phyloP scores from a whole-genome alignment of 2,888 invertebrate genomes.

The Blastobasis adustella region DNA sequence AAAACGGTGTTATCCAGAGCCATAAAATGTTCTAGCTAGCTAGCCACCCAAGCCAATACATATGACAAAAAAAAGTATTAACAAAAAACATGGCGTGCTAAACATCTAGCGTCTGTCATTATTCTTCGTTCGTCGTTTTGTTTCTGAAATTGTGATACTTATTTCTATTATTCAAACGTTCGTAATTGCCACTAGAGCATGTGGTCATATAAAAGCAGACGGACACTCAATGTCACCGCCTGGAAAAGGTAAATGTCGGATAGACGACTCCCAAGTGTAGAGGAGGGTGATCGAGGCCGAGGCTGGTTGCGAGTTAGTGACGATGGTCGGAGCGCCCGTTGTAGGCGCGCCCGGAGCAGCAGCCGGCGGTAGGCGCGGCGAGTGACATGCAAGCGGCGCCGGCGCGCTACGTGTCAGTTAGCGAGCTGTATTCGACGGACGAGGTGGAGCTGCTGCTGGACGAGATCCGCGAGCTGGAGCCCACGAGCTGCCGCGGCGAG shows the following conservation, averaged over 20 bases:
- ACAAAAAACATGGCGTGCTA: slow-evolving; percentile 63
- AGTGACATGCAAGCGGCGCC: slow-evolving; percentile 69
- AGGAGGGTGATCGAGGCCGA: background rate
- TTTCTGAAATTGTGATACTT: slow-evolving; percentile 10
- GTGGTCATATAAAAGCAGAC: slow-evolving; percentile 36
- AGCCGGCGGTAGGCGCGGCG: slow-evolving; percentile 41
- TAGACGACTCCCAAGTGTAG: background rate
- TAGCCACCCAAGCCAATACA: slow-evolving; percentile 3
- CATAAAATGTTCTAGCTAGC: background rate
- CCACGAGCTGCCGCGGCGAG: slow-evolving; percentile 67
- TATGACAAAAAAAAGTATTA: slow-evolving; percentile 14
- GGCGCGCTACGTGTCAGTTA: slow-evolving; percentile 72
- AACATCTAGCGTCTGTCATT: slow-evolving; percentile 33
- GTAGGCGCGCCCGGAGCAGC: slow-evolving; percentile 45
- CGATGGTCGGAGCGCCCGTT: background rate
- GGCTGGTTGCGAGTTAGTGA: background rate
- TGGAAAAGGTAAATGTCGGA: slow-evolving; percentile 35
- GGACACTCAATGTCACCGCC: slow-evolving; percentile 40
- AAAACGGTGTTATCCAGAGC: background rate
- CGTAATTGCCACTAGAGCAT: slow-evolving; percentile 29
- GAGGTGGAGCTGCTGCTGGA: slow-evolving; percentile 73
- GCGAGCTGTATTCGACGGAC: slow-evolving; percentile 72
- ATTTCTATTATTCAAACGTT: too few species aligned
- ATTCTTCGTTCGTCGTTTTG: slow-evolving; percentile 42
- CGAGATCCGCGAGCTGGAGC: slow-evolving; percentile 72